A percentile compares a stretch with the other conserved stretches of the same genome.
These are phyloP conservation scores for Psettodes erumei DNA, from an alignment of 2,113 vertebrate species.

Conservation along the genomic window DNA sequence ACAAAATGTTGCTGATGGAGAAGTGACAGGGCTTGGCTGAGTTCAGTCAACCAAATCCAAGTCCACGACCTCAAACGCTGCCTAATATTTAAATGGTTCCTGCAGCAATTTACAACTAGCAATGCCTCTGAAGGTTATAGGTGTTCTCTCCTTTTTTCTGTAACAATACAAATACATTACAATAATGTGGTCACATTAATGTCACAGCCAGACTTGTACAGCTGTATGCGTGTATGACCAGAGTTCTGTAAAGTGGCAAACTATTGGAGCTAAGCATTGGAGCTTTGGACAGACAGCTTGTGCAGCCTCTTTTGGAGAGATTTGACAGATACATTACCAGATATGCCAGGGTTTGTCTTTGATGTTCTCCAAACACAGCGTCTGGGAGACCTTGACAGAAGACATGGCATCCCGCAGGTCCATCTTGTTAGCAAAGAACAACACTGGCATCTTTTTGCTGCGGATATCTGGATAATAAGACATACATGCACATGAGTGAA, in stretches of 20 bases:
- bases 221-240: not conserved
- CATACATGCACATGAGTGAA: not conserved
- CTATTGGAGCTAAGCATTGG: not conserved
- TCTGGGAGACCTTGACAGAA: constrained; percentile 94
- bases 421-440: constrained; percentile 99
- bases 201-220: not conserved
- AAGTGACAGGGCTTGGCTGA: not conserved
- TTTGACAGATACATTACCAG: constrained; percentile 85
- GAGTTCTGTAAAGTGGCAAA: too few relatives aligned
- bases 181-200: not conserved
- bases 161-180: too few relatives aligned
- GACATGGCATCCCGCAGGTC: constrained; percentile 94
- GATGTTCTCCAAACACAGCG: constrained; percentile 94
- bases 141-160: too few relatives aligned
- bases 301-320: too few relatives aligned
- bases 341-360: constrained; percentile 99
- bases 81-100: not conserved
- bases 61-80: not conserved
- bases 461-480: constrained; percentile 86
- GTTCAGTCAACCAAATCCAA: constrained; percentile 7
- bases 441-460: constrained; percentile 90
- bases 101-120: not conserved
- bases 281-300: not conserved
- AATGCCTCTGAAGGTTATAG: not conserved
- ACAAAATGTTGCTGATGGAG: not conserved